Evolutionary conservation across 2,113 vertebrate genomes (phyloP).

Genomic region (Murina feae): DNA sequence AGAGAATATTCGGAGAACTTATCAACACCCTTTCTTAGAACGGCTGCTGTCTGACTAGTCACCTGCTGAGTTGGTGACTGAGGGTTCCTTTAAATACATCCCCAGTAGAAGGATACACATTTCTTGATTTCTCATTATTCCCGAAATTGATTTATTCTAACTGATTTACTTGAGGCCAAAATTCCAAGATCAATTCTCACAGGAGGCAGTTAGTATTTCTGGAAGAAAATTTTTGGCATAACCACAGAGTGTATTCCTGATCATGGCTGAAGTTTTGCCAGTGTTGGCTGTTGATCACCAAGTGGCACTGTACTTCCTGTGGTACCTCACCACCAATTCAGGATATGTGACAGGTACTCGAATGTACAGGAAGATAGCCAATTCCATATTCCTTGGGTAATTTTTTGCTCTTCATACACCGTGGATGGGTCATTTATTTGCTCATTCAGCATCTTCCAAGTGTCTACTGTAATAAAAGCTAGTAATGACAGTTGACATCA

Average conservation of each 20-base stretch:
- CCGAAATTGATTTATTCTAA: slow-evolving; percentile 17
- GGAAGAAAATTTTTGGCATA: not conserved
- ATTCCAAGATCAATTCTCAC: not conserved
- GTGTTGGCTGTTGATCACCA: not conserved
- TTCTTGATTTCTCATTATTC: slow-evolving; percentile 33
- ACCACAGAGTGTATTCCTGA: not conserved
- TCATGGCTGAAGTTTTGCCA: not conserved
- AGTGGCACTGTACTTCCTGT: not conserved
- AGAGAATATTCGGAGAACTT: slow-evolving; percentile 13
- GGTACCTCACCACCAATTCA: not conserved
- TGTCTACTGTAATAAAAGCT: not conserved
- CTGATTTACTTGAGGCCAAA: not conserved
- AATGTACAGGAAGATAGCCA: not conserved
- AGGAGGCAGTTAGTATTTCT: not conserved
- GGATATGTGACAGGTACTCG: not conserved
- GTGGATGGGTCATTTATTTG: not conserved
- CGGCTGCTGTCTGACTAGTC: not conserved
- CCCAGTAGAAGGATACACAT: not conserved
- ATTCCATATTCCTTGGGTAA: not conserved
- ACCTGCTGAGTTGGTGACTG: not conserved
- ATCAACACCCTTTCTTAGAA: not conserved
- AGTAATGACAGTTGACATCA: not conserved
- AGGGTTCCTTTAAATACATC: slow-evolving; percentile 23
- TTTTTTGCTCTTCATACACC: not conserved
- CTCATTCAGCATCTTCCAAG: not conserved